These are phyloP conservation scores for Phenganax stokvisi DNA, from an alignment of 92 coral and sea anemone species.

Conservation along the genomic window DNA sequence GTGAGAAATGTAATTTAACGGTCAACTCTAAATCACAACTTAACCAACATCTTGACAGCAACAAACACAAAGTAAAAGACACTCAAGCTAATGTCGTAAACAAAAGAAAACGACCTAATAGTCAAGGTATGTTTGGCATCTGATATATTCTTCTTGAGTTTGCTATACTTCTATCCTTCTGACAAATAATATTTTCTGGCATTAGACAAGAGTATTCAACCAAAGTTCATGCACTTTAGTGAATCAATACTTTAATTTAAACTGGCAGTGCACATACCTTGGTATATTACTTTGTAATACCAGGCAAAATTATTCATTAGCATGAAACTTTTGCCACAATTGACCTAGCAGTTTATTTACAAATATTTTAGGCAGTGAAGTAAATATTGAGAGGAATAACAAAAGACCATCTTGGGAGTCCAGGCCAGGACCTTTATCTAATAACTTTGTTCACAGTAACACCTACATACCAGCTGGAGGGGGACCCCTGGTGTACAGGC, in stretches of 20 bases:
- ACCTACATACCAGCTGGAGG: neutral
- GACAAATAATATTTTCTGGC: no score
- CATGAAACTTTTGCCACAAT: no score
- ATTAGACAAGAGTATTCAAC: no score
- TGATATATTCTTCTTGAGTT: neutral
- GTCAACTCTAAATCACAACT: constrained; percentile 69
- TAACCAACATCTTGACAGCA: constrained; percentile 66
- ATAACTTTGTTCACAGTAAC: constrained; percentile 20
- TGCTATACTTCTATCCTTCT: neutral
- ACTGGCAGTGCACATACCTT: no score
- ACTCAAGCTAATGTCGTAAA: neutral
- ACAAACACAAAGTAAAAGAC: constrained; percentile 52
- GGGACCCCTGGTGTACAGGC: neutral
- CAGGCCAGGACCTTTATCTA: neutral
- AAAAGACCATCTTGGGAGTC: neutral
- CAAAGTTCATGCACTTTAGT: no score
- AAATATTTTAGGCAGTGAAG: constrained; percentile 9
- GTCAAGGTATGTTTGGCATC: constrained; percentile 2
- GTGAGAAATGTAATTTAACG: constrained; percentile 56
- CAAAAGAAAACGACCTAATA: neutral
- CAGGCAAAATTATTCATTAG: no score
- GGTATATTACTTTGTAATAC: no score
- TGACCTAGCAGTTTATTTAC: no score
- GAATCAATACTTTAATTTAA: no score
- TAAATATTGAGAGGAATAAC: neutral